Percentiles rank a stretch among this genome's conserved stretches.
phyloP scores from a whole-genome alignment of 2,888 invertebrate genomes.

The Dione juno region DNA sequence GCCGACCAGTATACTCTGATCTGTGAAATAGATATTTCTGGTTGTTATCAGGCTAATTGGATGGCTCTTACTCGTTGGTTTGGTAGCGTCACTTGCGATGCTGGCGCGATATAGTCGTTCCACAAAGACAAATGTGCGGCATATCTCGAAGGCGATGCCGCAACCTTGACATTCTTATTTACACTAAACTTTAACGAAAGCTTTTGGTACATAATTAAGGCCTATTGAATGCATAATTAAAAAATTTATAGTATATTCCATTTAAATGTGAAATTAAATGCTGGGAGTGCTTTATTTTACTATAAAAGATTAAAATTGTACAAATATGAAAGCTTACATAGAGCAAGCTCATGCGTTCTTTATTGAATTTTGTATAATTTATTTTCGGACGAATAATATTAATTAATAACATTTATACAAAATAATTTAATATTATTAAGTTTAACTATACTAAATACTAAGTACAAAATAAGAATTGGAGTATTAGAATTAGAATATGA shows the following conservation, averaged over 20 bases:
- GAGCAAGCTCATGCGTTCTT: neutral
- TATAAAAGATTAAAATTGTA: neutral
- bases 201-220: slow-evolving; percentile 26
- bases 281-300: neutral
- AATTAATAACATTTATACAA: neutral
- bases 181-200: slow-evolving; percentile 45
- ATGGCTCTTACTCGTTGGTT: slow-evolving; percentile 60
- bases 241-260: neutral
- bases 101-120: slow-evolving; percentile 65
- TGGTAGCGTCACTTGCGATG: slow-evolving; percentile 68
- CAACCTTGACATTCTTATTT: slow-evolving; percentile 71
- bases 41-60: slow-evolving; percentile 46
- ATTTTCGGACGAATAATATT: neutral
- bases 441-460: too few relatives aligned
- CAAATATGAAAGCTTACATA: neutral
- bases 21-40: slow-evolving; percentile 52
- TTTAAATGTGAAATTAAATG: neutral
- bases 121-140: slow-evolving; percentile 74
- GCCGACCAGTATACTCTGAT: slow-evolving; percentile 60
- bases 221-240: neutral
- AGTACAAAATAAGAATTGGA: too few relatives aligned
- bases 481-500: too few relatives aligned
- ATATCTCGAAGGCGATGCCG: slow-evolving; percentile 63
- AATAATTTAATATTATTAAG: neutral
- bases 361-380: neutral